Evolutionary conservation across 2,888 invertebrate species (phyloP).

Genomic region (Drosophila paramelanica): DNA sequence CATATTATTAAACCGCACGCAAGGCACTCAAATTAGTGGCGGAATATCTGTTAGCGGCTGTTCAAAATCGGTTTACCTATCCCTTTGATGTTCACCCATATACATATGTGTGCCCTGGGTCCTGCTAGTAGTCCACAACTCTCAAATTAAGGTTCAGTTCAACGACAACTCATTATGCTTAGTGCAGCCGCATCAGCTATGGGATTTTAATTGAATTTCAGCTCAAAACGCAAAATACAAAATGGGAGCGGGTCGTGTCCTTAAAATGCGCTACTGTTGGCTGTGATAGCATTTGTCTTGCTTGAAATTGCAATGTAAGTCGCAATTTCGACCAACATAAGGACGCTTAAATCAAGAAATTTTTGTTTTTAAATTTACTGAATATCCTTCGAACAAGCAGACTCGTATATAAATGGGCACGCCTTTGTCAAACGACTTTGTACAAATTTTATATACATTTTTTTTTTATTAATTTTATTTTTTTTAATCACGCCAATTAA

Average conservation of each 20-base stretch:
- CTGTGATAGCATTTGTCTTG: background rate
- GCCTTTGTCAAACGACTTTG: too few species aligned
- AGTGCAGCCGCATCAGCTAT: constrained; percentile 31
- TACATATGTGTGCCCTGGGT: constrained; percentile 38
- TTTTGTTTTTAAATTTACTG: too few species aligned
- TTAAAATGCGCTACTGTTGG: constrained; percentile 7
- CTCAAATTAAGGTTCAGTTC: constrained; percentile 10
- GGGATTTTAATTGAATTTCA: constrained; percentile 58
- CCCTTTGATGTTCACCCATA: constrained; percentile 66
- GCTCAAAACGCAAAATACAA: constrained; percentile 47
- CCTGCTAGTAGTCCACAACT: background rate
- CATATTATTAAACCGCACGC: constrained; percentile 48
- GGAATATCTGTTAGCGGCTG: constrained; percentile 32
- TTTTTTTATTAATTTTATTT: too few species aligned
- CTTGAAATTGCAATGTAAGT: too few species aligned
- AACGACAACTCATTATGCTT: constrained; percentile 63
- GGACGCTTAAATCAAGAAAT: too few species aligned
- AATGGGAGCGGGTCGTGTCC: constrained; percentile 34
- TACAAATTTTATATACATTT: too few species aligned
- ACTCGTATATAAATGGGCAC: too few species aligned
- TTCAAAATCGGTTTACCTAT: constrained; percentile 62
- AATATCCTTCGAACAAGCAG: too few species aligned
- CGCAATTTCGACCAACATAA: too few species aligned
- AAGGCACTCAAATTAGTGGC: constrained; percentile 68
- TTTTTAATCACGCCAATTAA: too few species aligned